Percentiles rank a stretch among this genome's conserved stretches.
Evolutionary conservation across 2,888 invertebrate genomes (phyloP).

Genomic region (Chloroclystis v-ata): DNA sequence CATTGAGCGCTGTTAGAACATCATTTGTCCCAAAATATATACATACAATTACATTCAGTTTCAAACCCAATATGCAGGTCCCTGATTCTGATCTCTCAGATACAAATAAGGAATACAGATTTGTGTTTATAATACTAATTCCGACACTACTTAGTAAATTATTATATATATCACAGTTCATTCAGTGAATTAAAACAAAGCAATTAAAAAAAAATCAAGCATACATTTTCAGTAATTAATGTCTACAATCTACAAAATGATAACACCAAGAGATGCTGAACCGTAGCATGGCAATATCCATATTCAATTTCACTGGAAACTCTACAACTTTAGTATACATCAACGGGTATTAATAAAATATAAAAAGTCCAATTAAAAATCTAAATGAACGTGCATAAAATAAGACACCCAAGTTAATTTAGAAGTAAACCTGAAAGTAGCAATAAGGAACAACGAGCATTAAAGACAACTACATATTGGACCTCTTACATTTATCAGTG

Average conservation of each 20-base stretch:
- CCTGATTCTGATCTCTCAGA: not conserved
- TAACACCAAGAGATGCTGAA: slow-evolving; percentile 20
- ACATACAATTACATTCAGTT: not conserved
- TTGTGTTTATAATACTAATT: not conserved
- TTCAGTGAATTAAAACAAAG: slow-evolving; percentile 1
- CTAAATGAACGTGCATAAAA: slow-evolving; percentile 4
- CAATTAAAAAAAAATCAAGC: slow-evolving; percentile 16
- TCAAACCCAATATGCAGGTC: not conserved
- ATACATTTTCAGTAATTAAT: slow-evolving; percentile 5
- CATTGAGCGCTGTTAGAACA: not conserved
- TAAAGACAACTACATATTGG: slow-evolving; percentile 1
- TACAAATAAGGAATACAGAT: not conserved
- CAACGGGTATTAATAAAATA: not conserved
- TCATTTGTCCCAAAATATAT: not conserved
- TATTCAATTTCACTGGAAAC: slow-evolving; percentile 12
- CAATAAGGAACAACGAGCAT: slow-evolving; percentile 6
- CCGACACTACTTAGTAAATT: not conserved
- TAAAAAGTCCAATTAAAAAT: slow-evolving; percentile 6
- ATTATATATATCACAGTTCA: not conserved
- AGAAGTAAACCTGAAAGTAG: not conserved
- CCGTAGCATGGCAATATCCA: slow-evolving; percentile 9
- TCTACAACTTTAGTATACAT: slow-evolving; percentile 9
- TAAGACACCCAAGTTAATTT: slow-evolving; percentile 5
- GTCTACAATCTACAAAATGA: slow-evolving; percentile 11
- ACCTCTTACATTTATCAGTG: slow-evolving; percentile 2